A percentile compares a stretch with the other conserved stretches of the same genome.
Evolutionary conservation across 2,797 vertebrate species (phyloP).

Genomic region (Crocidura indochinensis): DNA sequence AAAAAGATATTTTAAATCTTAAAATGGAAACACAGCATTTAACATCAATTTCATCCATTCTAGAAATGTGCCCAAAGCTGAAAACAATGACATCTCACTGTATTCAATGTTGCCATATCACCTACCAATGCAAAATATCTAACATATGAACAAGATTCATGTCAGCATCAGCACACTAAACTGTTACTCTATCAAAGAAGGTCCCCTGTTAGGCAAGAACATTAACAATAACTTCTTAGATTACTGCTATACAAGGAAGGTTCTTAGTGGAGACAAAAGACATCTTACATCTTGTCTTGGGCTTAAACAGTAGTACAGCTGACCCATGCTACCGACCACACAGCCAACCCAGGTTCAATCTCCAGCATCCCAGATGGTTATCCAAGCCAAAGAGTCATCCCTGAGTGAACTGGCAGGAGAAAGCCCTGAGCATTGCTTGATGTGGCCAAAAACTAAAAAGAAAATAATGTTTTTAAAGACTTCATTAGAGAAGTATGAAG

Average conservation of each 20-base stretch:
- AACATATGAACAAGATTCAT: neutral
- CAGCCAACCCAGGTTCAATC: too few species aligned
- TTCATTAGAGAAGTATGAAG: neutral
- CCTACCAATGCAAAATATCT: conserved; percentile 12
- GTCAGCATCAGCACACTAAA: neutral
- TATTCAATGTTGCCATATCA: conserved; percentile 4
- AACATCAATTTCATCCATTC: conserved; percentile 1
- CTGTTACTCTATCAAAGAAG: neutral
- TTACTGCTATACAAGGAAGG: conserved; percentile 24
- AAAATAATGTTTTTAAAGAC: neutral
- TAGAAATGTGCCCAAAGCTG: neutral
- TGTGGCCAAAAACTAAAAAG: too few species aligned
- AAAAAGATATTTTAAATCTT: neutral
- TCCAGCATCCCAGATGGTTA: too few species aligned
- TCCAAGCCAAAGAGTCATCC: too few species aligned
- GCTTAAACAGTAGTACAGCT: too few species aligned
- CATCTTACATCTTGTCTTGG: too few species aligned
- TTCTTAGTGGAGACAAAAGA: neutral
- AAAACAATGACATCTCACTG: neutral
- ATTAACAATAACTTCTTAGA: neutral
- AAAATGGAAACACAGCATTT: conserved; percentile 29
- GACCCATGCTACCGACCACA: too few species aligned
- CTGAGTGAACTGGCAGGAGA: too few species aligned
- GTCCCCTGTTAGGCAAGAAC: neutral
- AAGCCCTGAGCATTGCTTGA: too few species aligned